phyloP scores from a whole-genome alignment of 1,140 invertebrate species.

The Laupala kohalensis region DNA sequence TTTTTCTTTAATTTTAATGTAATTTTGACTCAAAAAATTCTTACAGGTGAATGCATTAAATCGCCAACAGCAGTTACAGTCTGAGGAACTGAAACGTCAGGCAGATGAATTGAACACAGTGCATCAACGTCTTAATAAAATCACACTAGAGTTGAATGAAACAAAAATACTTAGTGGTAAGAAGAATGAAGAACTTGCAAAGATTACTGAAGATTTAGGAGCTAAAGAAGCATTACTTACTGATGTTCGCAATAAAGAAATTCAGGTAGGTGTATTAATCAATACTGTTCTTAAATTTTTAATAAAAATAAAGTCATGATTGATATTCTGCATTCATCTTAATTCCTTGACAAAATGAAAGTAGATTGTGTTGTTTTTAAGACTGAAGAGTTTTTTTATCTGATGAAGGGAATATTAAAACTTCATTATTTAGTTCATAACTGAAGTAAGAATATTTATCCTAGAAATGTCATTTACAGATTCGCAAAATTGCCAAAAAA shows the following conservation, averaged over 20 bases:
- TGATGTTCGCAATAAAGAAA: slow-evolving; percentile 62
- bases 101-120: slow-evolving; percentile 39
- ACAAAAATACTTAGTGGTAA: slow-evolving; percentile 34
- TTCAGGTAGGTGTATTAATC: too few species aligned
- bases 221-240: slow-evolving; percentile 51
- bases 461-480: slow-evolving; percentile 39
- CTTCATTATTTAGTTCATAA: too few species aligned
- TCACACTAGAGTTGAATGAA: slow-evolving; percentile 42
- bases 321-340: too few species aligned
- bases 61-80: slow-evolving; percentile 19
- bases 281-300: too few species aligned
- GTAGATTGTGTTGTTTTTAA: too few species aligned
- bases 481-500: slow-evolving; percentile 82
- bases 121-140: slow-evolving; percentile 30
- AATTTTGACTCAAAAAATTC: neutral
- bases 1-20: neutral
- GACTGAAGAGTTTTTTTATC: too few species aligned
- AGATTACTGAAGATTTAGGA: slow-evolving; percentile 52
- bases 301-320: too few species aligned
- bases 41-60: slow-evolving; percentile 2
- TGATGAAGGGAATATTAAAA: too few species aligned
- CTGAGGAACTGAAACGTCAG: slow-evolving; percentile 32
- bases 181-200: slow-evolving; percentile 44
- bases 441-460: too few species aligned
- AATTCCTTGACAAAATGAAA: too few species aligned